Conservation (phyloP, 2,113 vertebrate species). For the Myotis yumanensis region DNA sequence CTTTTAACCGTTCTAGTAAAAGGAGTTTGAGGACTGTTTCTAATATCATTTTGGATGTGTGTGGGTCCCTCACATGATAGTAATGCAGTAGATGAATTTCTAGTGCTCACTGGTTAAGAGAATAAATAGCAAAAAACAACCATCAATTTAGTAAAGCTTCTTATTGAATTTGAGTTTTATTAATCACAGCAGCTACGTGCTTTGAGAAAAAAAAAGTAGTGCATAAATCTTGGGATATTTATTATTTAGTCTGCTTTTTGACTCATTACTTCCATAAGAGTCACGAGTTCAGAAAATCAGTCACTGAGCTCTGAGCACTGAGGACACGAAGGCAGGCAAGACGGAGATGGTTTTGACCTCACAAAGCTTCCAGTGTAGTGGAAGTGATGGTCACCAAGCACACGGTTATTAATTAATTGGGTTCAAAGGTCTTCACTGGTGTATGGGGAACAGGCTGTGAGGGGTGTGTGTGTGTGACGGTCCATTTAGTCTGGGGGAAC, state of each 20-base stretch:
- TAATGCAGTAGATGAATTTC: background rate
- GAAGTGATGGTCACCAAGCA: background rate
- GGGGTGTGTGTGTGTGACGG: accelerated
- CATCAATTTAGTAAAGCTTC: slow-evolving; percentile 36
- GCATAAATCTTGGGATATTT: slow-evolving; percentile 39
- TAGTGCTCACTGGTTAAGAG: slow-evolving; percentile 7
- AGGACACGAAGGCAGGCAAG: background rate
- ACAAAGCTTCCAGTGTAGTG: background rate
- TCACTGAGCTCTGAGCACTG: background rate
- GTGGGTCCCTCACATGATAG: background rate
- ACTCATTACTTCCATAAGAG: background rate
- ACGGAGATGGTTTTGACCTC: background rate
- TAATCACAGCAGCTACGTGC: slow-evolving; percentile 42
- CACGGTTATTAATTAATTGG: too few relatives aligned
- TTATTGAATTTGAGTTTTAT: slow-evolving; percentile 53
- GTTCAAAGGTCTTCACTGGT: background rate
- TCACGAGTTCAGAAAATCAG: background rate
- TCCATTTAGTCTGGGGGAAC: background rate
- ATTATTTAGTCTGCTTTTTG: slow-evolving; percentile 54
- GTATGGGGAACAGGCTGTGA: background rate
- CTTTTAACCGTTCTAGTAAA: slow-evolving; percentile 19
- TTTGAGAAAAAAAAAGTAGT: slow-evolving; percentile 14
- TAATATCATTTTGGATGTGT: background rate
- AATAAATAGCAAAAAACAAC: slow-evolving; percentile 30
- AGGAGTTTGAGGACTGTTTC: background rate